A percentile compares a stretch with the other conserved stretches of the same genome.
Conservation (phyloP, 2,113 vertebrate genomes). For the Platichthys stellatus region DNA sequence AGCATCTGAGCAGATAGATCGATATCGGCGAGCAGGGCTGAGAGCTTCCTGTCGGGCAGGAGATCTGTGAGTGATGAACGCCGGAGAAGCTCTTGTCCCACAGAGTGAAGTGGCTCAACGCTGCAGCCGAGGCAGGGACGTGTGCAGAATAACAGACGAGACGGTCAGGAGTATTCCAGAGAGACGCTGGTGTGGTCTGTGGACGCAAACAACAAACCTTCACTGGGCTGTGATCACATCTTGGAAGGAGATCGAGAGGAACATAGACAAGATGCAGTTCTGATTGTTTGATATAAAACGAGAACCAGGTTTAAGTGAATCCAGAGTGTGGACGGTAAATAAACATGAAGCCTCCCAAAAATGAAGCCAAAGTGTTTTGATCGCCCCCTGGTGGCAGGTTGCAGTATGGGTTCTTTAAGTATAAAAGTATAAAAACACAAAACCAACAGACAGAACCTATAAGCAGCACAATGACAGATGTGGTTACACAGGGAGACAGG, state of each 20-base stretch:
- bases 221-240: background rate
- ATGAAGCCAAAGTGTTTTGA: too few species aligned
- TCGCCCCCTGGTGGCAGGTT: too few species aligned
- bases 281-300: too few species aligned
- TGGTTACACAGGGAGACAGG: background rate
- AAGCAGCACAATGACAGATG: background rate
- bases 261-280: background rate
- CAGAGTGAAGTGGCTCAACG: background rate
- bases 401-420: too few species aligned
- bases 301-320: too few species aligned
- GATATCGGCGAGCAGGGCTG: slow-evolving; percentile 34
- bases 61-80: slow-evolving; percentile 17
- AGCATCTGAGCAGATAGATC: slow-evolving; percentile 57
- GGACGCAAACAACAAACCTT: background rate
- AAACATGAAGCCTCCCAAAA: too few species aligned
- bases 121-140: background rate
- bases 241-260: background rate
- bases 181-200: too few species aligned
- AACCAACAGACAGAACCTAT: background rate
- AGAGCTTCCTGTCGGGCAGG: slow-evolving; percentile 27
- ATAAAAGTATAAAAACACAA: too few species aligned
- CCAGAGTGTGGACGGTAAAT: too few species aligned
- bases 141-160: background rate
- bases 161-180: too few species aligned
- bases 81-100: slow-evolving; percentile 21